Base-by-base conservation (phyloP, 1,140 invertebrate species). In the Branchinecta lindahli region DNA sequence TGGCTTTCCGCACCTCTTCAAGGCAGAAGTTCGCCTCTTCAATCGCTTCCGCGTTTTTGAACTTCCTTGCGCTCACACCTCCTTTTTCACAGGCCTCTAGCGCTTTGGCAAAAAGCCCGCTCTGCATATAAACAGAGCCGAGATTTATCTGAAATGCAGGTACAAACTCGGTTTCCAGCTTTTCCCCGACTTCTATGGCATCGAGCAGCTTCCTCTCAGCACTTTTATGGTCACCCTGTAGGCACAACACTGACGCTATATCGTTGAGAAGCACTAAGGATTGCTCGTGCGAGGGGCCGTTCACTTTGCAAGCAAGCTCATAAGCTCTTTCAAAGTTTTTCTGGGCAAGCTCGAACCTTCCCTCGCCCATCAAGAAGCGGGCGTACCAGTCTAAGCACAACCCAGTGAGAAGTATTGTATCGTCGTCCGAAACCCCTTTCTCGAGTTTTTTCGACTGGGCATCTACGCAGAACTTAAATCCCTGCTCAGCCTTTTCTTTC, bases 371-470 rank as follows among this genome's bases (percentile, higher is more conserved):
- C 69, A 90, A 82, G 77, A 89, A 84, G 74, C 87, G 83, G 0
- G 86, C 90, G 81, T 92, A 94, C 85, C 87, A 91, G 77, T 92
- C 88, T 73, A 88, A 81, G 66, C 83, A 83, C 79, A 92, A 84
- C 15, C 86, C 86, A 75, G 85, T 84, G 7, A 92, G 79, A 67
- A 84, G 79, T 65, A 82, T 75, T 52, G 83, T 82, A 75, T 87
- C 83, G 69, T 84, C 78, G 75, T 86, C 81, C n/a, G 82, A 76
- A 46, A 75, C 73, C 73, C 83, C 78, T 46, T 78, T 77, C 67
- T 81, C 75, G 46, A 85, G 75, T 70, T 84, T 82, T 44, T 83
- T 79, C 72, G 86, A 76, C 70, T 91, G 83, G 76, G 86, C 82
- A 66, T 86, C 77, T 67, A 91, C 79, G 79, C 89, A 91, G 82